Percentiles rank a stretch among this genome's conserved stretches.
phyloP scores from a whole-genome alignment of 2,797 vertebrate species.

The Siniperca scherzeri region DNA sequence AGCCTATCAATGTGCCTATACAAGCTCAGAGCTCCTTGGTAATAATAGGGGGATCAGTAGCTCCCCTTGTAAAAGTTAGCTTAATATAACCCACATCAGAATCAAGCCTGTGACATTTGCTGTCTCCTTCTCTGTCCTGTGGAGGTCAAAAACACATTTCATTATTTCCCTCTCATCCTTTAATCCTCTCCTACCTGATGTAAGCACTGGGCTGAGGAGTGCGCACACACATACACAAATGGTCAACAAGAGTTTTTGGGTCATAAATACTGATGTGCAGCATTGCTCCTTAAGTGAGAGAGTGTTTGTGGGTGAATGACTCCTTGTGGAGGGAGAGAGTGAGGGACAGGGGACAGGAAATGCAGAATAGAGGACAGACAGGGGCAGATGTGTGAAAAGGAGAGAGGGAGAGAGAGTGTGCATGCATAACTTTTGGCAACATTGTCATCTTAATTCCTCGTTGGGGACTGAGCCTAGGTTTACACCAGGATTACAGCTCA shows the following conservation, averaged over 20 bases:
- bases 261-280: conserved; percentile 54
- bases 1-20: conserved; percentile 39
- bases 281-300: not conserved
- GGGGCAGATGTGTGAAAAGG: conserved; percentile 39
- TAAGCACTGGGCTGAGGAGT: conserved; percentile 46
- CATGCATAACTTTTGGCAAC: conserved; percentile 59
- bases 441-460: conserved; percentile 74
- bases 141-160: conserved; percentile 80
- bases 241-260: conserved; percentile 55
- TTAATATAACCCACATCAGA: conserved; percentile 62
- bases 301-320: conserved; percentile 30
- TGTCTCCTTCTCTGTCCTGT: conserved; percentile 54
- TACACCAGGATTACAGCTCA: conserved; percentile 77
- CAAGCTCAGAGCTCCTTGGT: conserved; percentile 40
- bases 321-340: conserved; percentile 10
- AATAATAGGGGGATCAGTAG: conserved; percentile 62
- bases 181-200: conserved; percentile 76
- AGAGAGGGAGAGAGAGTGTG: conserved; percentile 24
- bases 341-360: conserved; percentile 17
- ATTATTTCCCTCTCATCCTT: conserved; percentile 80
- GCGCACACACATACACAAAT: conserved; percentile 37
- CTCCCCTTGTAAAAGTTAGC: conserved; percentile 61
- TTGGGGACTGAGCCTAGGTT: conserved; percentile 69
- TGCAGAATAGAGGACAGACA: conserved; percentile 30
- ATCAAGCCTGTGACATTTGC: conserved; percentile 40